phyloP scores from a whole-genome alignment of 2,888 invertebrate genomes.

The Lysandra bellargus region DNA sequence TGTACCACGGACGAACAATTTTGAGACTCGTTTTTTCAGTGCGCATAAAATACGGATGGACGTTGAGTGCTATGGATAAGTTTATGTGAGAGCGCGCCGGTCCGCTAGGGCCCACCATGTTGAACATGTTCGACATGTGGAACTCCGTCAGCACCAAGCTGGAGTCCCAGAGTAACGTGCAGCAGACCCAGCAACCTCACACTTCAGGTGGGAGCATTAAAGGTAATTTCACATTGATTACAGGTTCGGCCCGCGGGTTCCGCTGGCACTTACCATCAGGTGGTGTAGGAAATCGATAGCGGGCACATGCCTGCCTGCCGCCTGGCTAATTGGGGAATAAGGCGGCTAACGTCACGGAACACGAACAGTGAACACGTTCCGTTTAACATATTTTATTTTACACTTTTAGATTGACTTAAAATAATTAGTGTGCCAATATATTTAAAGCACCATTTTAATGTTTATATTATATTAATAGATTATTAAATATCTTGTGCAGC shows the following conservation, averaged over 20 bases:
- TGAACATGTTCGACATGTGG: conserved; percentile 92
- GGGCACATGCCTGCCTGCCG: neutral
- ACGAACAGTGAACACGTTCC: neutral
- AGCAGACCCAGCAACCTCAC: conserved; percentile 86
- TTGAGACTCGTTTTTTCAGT: conserved; percentile 58
- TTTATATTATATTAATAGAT: neutral
- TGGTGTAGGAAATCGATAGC: conserved; percentile 27
- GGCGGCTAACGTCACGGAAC: neutral
- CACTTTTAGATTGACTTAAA: neutral
- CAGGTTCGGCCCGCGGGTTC: conserved; percentile 38
- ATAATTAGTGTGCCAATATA: neutral
- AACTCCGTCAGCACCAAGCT: conserved; percentile 88
- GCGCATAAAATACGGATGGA: conserved; percentile 58
- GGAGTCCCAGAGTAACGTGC: conserved; percentile 84
- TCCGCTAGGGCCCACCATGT: conserved; percentile 60
- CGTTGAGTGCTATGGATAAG: conserved; percentile 49
- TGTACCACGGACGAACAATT: conserved; percentile 71
- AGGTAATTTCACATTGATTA: conserved; percentile 82
- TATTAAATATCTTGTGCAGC: neutral
- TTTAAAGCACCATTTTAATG: neutral
- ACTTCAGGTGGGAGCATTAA: conserved; percentile 91
- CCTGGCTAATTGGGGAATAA: conserved; percentile 13
- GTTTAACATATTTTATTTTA: neutral
- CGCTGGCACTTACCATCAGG: conserved; percentile 31
- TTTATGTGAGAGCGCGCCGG: conserved; percentile 49